Evolutionary conservation across 2,888 invertebrate species (phyloP).

Genomic region (Phragmatobia fuliginosa): DNA sequence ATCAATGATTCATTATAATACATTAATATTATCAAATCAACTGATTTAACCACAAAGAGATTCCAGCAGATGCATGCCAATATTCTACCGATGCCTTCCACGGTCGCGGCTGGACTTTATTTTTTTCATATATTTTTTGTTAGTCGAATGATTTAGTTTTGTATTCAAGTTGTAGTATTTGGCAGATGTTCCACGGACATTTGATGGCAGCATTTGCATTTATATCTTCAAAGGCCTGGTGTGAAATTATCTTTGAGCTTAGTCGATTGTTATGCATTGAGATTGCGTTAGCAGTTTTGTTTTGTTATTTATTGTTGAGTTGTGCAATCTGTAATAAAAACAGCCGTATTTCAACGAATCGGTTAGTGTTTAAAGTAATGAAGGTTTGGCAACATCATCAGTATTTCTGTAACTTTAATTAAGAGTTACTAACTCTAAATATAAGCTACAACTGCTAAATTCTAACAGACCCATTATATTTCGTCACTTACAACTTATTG

Average conservation of each 20-base stretch:
- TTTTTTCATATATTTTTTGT: slow-evolving; percentile 45
- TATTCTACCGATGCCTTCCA: slow-evolving; percentile 20
- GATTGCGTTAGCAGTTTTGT: slow-evolving; percentile 16
- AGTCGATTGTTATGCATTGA: slow-evolving; percentile 17
- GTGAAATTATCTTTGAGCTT: slow-evolving; percentile 29
- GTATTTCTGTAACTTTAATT: not conserved
- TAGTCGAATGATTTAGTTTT: slow-evolving; percentile 46
- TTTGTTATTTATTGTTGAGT: slow-evolving; percentile 18
- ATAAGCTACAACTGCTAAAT: not conserved
- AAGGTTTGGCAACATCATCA: not conserved
- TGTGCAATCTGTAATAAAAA: slow-evolving; percentile 17
- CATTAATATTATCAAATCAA: slow-evolving; percentile 6
- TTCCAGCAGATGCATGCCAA: slow-evolving; percentile 34
- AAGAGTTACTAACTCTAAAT: not conserved
- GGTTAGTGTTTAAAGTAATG: not conserved
- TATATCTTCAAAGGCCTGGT: slow-evolving; percentile 33
- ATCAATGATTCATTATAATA: slow-evolving; percentile 12
- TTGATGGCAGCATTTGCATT: slow-evolving; percentile 45
- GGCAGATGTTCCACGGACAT: slow-evolving; percentile 55
- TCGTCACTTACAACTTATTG: slow-evolving; percentile 28
- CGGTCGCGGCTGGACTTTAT: slow-evolving; percentile 43
- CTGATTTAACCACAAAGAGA: slow-evolving; percentile 26
- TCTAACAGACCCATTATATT: slow-evolving; percentile 14
- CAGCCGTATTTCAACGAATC: slow-evolving; percentile 2
- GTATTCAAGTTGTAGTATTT: slow-evolving; percentile 50